Evolutionary conservation across 30 jellyfish, hydroid and myxozoan species (phyloP), one percentile per base, ranked within the genome.

Genomic region (Hydractinia symbiolongicarpus): DNA sequence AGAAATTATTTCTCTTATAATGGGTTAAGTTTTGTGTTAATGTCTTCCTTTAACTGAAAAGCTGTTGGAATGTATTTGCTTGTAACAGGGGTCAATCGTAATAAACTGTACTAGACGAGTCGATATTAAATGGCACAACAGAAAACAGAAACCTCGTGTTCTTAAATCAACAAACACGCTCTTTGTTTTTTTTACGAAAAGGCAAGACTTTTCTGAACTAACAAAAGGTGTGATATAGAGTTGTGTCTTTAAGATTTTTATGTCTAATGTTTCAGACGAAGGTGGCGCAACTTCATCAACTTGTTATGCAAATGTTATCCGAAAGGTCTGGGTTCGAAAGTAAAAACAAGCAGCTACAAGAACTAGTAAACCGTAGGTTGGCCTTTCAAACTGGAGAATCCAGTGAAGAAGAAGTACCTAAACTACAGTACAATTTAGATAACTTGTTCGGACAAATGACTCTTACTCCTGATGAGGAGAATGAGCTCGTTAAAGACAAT

Each of bases 231-330:
- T 30, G 44, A 30, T 30, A n/a, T 30, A 30, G 44, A 30, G 44
- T 30, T 30, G 44, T 30, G 44, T 30, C 2, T 30, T 30, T 30
- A 30, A n/a, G 44, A 30, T 30, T 77, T 10, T 20, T 19, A 11
- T 10, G 1, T 78, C 13, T 14, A 54, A 56, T 66, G 40, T 67
- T 84, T 8, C 71, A 92, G 98, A 61, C 79, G 21, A 92, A 92
- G 81, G 90, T 92, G 14, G 66, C 96, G 4, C 98, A 92, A 49
- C 96, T 92, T 11, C 98, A 92, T 73, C 95, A 86, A 66, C 88
- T 92, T 16, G 98, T 92, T 58, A 83, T 79, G 86, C 94, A 87
- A 55, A 72, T 88, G 15, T 55, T 92, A 7, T 86, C 89, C 8
- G 98, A 92, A 67, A 79, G 86, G 50, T 86, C 98, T 56, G 95